Base-by-base conservation (phyloP, 2,888 invertebrate species). In the Slavum lentiscoides region DNA sequence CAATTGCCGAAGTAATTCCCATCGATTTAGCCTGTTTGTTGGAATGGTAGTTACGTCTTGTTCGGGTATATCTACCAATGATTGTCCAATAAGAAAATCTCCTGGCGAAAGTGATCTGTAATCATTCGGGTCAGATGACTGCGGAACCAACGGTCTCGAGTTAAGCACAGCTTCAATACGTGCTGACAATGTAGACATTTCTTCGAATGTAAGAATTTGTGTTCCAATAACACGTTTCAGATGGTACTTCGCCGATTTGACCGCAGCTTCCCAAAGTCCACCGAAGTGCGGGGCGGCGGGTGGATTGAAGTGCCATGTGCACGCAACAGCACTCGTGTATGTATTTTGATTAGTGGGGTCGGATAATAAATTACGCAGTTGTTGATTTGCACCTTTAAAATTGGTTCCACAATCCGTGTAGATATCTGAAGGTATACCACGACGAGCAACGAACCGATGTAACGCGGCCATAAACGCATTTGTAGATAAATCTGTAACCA, bases 1-100 rank as follows among this genome's bases (percentile, higher is more conserved):
- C 43, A 43, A n/a, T 66, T 66, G 66, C 4, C 66, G 66, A 1
- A 66, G 66, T 5, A 66, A n/a, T 66, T 66, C 43, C 53, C 53
- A 53, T 17, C 53, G 53, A 53, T 1, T 53, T 53, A 53, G 4
- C 15, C 15, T 53, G 53, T 53, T 53, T 13, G 1, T 53, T 17
- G 17, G 1, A 11, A 17, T 53, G 1, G 15, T 13, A 13, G 53
- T 53, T 1, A 53, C 53, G 15, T 53, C 53, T 13, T 13, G 53
- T 37, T 64, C 37, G 2, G 64, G 64, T 17, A 37, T 9, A 19
- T 37, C 64, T 8, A 66, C 64, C 4, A 66, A n/a, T 8, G 39
- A 19, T 8, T 66, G 64, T 1, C 64, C 9, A 66, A 66, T 66
- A 19, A 66, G 39, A n/a, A 66, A 67, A 13, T 67, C 17, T 1